Evolutionary conservation across 2,113 vertebrate genomes (phyloP), one percentile per base, ranked within the genome.

Genomic region (Egretta garzetta): DNA sequence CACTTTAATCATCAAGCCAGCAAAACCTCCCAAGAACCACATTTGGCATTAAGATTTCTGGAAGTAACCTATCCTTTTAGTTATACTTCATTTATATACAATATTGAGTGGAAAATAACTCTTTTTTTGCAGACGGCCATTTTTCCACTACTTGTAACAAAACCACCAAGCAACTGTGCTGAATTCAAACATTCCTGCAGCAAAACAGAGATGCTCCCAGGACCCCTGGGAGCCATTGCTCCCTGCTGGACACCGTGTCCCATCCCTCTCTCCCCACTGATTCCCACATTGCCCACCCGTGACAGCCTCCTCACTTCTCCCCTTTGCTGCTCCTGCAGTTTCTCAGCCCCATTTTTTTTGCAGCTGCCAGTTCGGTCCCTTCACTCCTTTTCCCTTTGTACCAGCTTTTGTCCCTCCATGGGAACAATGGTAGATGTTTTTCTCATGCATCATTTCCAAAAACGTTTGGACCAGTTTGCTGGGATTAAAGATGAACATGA

Each of bases 201-300:
- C 10, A 49, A 86, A 30, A 7, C 22, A 59, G 60, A 67, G 70
- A 14, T 11, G 15, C 1, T 11, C 8, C 10, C n/a, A 9, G 35
- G 14, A 8, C 8, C 4, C 9, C 17, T 1, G 3, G 15, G 19
- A 18, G n/a, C 20, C 43, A 33, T 58, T 26, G 24, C 41, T 87
- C 60, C 53, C 68, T 58, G 9, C 24, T 13, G n/a, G 28, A 45
- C 21, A 47, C 11, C 22, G 20, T 14, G 47, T 7, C 47, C 71
- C 27, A 52, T 1, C 1, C 9, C 5, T 19, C 22, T 24, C 10
- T 81, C 35, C 39, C 32, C 70, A 35, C 7, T 6, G 1, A 30
- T 52, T 85, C 52, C 26, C 4, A 18, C 0, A 5, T 3, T 33
- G 14, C 63, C 30, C 47, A 49, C 12, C 19, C 24, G 32, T 0